phyloP scores from a whole-genome alignment of 1,140 invertebrate genomes.

The Solenopsis invicta region DNA sequence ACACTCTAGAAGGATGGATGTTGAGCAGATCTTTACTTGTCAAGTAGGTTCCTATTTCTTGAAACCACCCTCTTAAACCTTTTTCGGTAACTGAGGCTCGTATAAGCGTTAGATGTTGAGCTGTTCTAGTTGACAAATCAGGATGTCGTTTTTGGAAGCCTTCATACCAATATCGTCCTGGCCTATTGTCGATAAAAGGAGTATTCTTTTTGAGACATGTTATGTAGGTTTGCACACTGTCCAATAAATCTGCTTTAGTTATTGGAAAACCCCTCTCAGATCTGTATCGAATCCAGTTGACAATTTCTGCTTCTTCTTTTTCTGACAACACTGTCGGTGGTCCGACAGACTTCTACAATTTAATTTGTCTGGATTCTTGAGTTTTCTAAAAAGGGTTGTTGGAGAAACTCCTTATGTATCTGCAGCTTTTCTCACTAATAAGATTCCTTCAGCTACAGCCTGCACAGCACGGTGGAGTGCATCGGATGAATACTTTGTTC shows the following conservation, averaged over 20 bases:
- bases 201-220: not conserved
- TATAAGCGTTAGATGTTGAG: not conserved
- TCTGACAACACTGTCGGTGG: too few relatives aligned
- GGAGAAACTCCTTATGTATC: too few relatives aligned
- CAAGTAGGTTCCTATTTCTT: slow-evolving; percentile 67
- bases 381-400: too few relatives aligned
- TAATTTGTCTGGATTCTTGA: too few relatives aligned
- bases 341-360: too few relatives aligned
- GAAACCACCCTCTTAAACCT: slow-evolving; percentile 73
- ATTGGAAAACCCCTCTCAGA: too few relatives aligned
- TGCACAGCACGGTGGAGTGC: too few relatives aligned
- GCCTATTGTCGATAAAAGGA: not conserved
- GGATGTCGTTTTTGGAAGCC: not conserved
- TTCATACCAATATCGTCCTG: not conserved
- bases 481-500: too few relatives aligned
- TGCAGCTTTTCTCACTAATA: too few relatives aligned
- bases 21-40: slow-evolving; percentile 58
- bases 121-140: not conserved
- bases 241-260: not conserved
- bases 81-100: not conserved
- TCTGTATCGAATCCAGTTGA: too few relatives aligned
- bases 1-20: slow-evolving; percentile 58
- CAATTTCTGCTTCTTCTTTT: too few relatives aligned
- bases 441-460: too few relatives aligned
- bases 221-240: not conserved